Evolutionary conservation across 2,797 vertebrate species (phyloP), one percentile per base, ranked within the genome.

Genomic region (Gymnodraco acuticeps): DNA sequence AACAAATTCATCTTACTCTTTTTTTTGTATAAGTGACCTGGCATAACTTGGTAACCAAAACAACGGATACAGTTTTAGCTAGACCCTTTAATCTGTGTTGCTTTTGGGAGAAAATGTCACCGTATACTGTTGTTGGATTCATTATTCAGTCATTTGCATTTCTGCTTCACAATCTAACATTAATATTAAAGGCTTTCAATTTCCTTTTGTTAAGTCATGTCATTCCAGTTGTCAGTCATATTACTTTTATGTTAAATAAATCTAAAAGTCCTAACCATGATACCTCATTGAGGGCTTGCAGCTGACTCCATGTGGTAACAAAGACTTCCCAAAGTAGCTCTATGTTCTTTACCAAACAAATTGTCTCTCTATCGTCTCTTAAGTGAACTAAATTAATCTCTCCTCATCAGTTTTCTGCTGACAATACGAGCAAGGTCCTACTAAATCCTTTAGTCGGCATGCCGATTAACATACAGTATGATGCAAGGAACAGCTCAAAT

Each of bases 401-500:
- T 12, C 10, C 46, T 63, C 10, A 45, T 59, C 16, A 3, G n/a
- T 47, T 51, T 48, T 67, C 62, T 53, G n/a, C 15, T 12, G 7
- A 53, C 48, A 69, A 23, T 63, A 72, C 33, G 46, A 48, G 4
- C 43, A 73, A 61, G 16, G 45, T 78, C 54, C 53, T 31, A 31
- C 31, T 31, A 54, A 56, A 68, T 41, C 47, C 31, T 52, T 38
- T 46, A 59, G 64, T 17, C 78, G 61, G 69, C 63, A 80, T 47
- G 60, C 11, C 54, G 50, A 58, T 64, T 64, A 67, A 66, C 64
- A 80, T 62, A 64, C n/a, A n/a, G n/a, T n/a, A 27, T 61, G 48
- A 48, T 61, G 27, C 46, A 59, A 56, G 58, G 61, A 73, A 59
- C 53, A 61, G 61, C 66, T 84, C 4, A 70, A 83, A 75, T 85